These are phyloP conservation scores for Beris chalybata DNA, from an alignment of 2,888 invertebrate genomes.

Conservation along the genomic window DNA sequence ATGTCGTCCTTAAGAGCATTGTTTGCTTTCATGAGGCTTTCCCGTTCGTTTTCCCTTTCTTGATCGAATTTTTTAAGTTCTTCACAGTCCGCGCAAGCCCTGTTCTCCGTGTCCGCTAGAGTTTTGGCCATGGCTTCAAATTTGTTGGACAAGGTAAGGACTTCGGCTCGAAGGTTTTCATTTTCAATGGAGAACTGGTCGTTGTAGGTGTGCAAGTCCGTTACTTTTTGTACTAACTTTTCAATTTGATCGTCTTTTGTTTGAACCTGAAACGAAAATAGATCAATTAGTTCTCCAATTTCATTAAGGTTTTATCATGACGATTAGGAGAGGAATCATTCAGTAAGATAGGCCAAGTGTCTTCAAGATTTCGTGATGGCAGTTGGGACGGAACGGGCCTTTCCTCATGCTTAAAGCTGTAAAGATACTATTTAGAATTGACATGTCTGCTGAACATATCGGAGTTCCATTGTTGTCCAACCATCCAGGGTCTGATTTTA, in stretches of 20 bases:
- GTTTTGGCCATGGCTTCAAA: conserved; percentile 58
- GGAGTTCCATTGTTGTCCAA: no score
- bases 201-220: conserved; percentile 63
- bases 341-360: no score
- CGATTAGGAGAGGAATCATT: no score
- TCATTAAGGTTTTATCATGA: no score
- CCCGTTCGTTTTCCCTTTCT: conserved; percentile 40
- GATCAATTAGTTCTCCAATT: background rate
- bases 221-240: conserved; percentile 65
- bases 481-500: no score
- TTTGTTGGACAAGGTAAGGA: conserved; percentile 60
- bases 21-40: conserved; percentile 57
- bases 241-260: conserved; percentile 64
- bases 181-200: conserved; percentile 66
- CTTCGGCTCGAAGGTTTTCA: conserved; percentile 59
- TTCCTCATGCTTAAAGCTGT: no score
- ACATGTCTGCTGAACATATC: no score
- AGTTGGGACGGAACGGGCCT: no score
- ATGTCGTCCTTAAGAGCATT: conserved; percentile 66
- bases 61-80: conserved; percentile 38
- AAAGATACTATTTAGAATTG: no score
- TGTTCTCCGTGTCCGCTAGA: conserved; percentile 53
- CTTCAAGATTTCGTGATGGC: no score
- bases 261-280: conserved; percentile 55
- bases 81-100: conserved; percentile 52